Percentiles rank a stretch among this genome's conserved stretches.
phyloP scores from a whole-genome alignment of 35 echinoderm and acorn worm species.

The Apostichopus japonicus region DNA sequence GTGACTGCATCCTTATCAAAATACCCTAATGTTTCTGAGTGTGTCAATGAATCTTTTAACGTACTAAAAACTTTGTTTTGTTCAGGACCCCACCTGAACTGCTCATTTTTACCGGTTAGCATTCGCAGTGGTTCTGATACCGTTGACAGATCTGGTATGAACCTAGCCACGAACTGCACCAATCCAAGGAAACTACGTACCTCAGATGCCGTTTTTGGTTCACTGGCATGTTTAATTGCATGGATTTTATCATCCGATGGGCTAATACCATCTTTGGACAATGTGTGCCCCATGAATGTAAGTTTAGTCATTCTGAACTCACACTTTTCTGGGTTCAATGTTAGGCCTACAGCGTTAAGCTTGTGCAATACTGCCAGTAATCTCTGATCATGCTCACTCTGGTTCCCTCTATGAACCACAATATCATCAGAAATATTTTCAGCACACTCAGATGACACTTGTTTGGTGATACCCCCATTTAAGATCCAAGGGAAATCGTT shows the following conservation, averaged over 20 bases:
- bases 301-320: conserved; percentile 45
- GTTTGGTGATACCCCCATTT: conserved; percentile 28
- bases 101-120: background rate
- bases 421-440: conserved; percentile 57
- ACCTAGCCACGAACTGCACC: conserved; percentile 30
- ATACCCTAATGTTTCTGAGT: background rate
- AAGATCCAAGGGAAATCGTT: too few species aligned
- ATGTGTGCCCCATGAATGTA: conserved; percentile 59
- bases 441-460: conserved; percentile 33
- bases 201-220: conserved; percentile 39
- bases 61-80: background rate
- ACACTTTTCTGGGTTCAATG: conserved; percentile 66
- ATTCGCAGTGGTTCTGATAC: background rate
- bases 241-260: conserved; percentile 15
- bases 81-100: background rate
- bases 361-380: background rate
- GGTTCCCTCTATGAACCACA: conserved; percentile 5
- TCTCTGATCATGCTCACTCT: conserved; percentile 31
- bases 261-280: conserved; percentile 48
- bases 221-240: background rate
- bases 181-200: conserved; percentile 47
- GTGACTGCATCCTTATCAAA: conserved; percentile 39
- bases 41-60: background rate
- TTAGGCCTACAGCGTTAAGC: conserved; percentile 48
- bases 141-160: conserved; percentile 50